Percentiles rank a stretch among this genome's conserved stretches.
These are phyloP conservation scores for Hydroisotoma schaefferi DNA, from an alignment of 2,888 invertebrate genomes.

Conservation along the genomic window DNA sequence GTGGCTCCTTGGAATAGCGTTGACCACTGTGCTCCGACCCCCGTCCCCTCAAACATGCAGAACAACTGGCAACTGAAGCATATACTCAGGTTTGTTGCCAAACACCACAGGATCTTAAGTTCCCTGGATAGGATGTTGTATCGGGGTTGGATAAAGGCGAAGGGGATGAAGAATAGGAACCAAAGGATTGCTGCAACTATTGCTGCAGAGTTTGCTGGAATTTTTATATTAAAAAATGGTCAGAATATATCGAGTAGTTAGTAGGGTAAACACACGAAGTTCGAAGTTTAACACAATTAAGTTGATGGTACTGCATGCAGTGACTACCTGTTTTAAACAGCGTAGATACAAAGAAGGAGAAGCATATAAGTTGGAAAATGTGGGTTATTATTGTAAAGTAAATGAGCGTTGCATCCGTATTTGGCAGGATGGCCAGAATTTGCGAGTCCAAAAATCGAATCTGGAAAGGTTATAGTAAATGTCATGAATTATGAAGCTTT, in stretches of 20 bases:
- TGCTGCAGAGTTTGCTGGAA: slow-evolving; percentile 70
- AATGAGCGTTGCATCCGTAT: slow-evolving; percentile 50
- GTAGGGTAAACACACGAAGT: too few relatives aligned
- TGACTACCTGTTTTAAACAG: slow-evolving; percentile 65
- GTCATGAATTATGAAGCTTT: too few relatives aligned
- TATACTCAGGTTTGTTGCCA: slow-evolving; percentile 75
- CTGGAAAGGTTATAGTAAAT: background rate
- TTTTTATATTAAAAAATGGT: too few relatives aligned
- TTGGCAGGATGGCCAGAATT: slow-evolving; percentile 3
- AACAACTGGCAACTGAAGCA: slow-evolving; percentile 71
- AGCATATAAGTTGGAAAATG: slow-evolving; percentile 66
- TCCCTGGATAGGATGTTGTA: slow-evolving; percentile 54
- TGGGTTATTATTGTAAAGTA: slow-evolving; percentile 70
- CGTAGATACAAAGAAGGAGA: slow-evolving; percentile 74
- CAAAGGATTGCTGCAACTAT: slow-evolving; percentile 71
- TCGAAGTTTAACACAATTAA: background rate
- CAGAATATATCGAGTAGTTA: too few relatives aligned
- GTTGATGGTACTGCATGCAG: slow-evolving; percentile 52
- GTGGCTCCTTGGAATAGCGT: slow-evolving; percentile 33
- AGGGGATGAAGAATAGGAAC: slow-evolving; percentile 71
- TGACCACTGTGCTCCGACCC: slow-evolving; percentile 33
- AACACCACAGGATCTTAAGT: slow-evolving; percentile 55
- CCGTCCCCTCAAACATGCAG: slow-evolving; percentile 55
- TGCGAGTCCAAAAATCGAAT: slow-evolving; percentile 2
- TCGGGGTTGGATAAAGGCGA: slow-evolving; percentile 62